Percentiles rank a stretch among this genome's conserved stretches.
phyloP scores from a whole-genome alignment of 2,797 vertebrate genomes.

The Hapalemur alaotrensis region DNA sequence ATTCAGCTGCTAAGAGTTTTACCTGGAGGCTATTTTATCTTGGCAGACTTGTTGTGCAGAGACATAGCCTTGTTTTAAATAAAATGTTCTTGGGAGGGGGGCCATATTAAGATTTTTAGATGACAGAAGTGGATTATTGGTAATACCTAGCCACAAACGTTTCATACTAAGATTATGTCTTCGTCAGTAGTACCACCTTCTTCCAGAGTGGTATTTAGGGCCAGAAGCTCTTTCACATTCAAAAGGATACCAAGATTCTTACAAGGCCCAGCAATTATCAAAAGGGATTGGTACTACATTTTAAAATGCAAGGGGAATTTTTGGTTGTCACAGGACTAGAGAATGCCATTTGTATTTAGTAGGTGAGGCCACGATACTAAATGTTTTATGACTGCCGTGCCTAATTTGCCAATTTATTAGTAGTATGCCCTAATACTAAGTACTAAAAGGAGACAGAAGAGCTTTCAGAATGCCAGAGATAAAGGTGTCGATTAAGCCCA shows the following conservation, averaged over 20 bases:
- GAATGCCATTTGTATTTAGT: not conserved
- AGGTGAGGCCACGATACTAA: not conserved
- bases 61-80: not conserved
- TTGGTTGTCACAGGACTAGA: not conserved
- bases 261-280: not conserved
- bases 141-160: not conserved
- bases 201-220: not conserved
- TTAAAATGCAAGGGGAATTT: not conserved
- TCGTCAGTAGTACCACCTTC: not conserved
- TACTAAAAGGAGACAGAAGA: not conserved
- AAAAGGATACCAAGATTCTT: not conserved
- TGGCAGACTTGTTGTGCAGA: not conserved
- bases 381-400: not conserved
- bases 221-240: not conserved
- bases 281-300: not conserved
- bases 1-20: not conserved
- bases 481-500: not conserved
- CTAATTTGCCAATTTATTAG: not conserved
- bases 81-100: not conserved
- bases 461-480: not conserved
- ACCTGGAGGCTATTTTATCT: not conserved
- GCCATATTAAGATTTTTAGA: not conserved
- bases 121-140: not conserved
- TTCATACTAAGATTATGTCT: slow-evolving; percentile 18
- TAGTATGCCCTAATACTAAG: not conserved